These are phyloP conservation scores for Aphelinus certus DNA, from an alignment of 1,140 invertebrate genomes.

Conservation along the genomic window DNA sequence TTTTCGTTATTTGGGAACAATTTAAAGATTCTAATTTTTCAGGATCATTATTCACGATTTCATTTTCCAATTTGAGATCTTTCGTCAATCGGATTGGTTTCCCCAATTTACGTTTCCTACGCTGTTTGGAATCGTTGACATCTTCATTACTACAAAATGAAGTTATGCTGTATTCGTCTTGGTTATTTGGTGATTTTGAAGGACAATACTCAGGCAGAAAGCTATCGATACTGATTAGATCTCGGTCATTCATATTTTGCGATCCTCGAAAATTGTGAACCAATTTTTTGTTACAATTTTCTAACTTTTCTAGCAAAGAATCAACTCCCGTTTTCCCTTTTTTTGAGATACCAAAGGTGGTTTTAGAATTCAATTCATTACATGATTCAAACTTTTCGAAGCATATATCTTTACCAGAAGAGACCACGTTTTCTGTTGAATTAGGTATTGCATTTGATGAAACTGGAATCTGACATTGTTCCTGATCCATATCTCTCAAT, in stretches of 20 bases:
- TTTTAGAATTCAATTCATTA: slow-evolving; percentile 55
- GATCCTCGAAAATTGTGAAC: slow-evolving; percentile 41
- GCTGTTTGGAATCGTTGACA: slow-evolving; percentile 71
- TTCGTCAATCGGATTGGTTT: slow-evolving; percentile 71
- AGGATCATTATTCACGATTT: slow-evolving; percentile 59
- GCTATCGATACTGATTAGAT: slow-evolving; percentile 56
- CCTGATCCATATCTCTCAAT: no score
- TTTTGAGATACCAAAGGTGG: slow-evolving; percentile 57
- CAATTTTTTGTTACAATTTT: slow-evolving; percentile 59
- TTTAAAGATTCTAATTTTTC: slow-evolving; percentile 53
- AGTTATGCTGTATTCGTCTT: slow-evolving; percentile 66
- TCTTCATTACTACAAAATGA: slow-evolving; percentile 70
- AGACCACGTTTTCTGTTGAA: no score
- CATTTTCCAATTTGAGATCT: slow-evolving; percentile 61
- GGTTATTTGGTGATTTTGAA: slow-evolving; percentile 56
- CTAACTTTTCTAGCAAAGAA: slow-evolving; percentile 60
- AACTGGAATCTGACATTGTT: no score
- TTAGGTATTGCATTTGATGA: no score
- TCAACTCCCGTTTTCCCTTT: slow-evolving; percentile 61
- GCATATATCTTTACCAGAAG: no score
- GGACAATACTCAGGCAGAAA: slow-evolving; percentile 60
- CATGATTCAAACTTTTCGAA: no score
- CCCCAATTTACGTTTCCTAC: slow-evolving; percentile 71
- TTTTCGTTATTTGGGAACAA: slow-evolving; percentile 39
- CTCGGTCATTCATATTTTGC: slow-evolving; percentile 54